Evolutionary conservation across 2,797 vertebrate genomes (phyloP), one percentile per base, ranked within the genome.

Genomic region (Pteropus rufus): DNA sequence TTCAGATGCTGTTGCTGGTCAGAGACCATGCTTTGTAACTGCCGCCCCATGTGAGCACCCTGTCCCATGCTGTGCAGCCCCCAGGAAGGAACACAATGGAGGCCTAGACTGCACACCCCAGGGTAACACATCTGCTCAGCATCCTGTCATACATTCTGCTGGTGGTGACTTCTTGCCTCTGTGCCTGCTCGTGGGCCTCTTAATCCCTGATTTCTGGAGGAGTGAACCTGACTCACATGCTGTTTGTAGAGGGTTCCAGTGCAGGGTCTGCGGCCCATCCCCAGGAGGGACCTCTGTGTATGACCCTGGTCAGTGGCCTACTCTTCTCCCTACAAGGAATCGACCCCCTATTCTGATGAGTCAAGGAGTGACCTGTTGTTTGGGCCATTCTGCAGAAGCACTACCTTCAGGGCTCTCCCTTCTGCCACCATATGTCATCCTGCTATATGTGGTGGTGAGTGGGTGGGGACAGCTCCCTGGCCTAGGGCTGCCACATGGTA

Each of bases 21-120:
- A 56, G 73, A 41, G 8, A 60, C 24, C 1, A 2, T 23, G 4
- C 29, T 39, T 52, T 29, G 7, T 36, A 39, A 52, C 31, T 18
- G 2, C 0, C 29, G 18, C 16, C 39, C 41, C 11, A 1, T 1
- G 0, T 29, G 46, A 9, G 3, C 3, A 8, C 52, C 21, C 34
- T 26, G 18, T 2, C 19, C 44, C 16, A 14, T 7, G 5, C 21
- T 5, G 2, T 1, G 10, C 19, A 24, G 49, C 24, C 31, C 67
- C 67, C 18, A 19, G 41, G 49, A 39, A 87, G 39, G 23, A 67
- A 56, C 29, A 19, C 8, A 4, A 14, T 26, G 46, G 54, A 69
- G 64, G 23, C 21, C 49, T 65, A 11, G 36, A 7, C n/a, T 39
- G 21, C 39, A 46, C 16, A 41, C 34, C 10, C 7, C n/a, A 2